These are phyloP conservation scores for Schizopygopsis pylzovi DNA, from an alignment of 2,797 vertebrate genomes.

Conservation along the genomic window DNA sequence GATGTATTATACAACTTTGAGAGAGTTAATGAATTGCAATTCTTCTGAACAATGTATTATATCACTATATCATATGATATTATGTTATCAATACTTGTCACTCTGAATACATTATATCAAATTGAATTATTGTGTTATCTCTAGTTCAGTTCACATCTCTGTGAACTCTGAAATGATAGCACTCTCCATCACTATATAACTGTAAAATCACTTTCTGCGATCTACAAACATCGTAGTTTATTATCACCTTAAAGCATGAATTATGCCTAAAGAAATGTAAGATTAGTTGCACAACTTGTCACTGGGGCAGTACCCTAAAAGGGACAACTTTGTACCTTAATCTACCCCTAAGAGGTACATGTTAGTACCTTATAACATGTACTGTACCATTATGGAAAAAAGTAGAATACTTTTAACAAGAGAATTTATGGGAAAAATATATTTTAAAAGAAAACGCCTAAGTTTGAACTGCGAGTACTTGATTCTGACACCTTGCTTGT, in stretches of 20 bases:
- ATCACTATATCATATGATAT: not conserved
- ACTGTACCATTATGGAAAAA: not conserved
- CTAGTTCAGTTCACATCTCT: not conserved
- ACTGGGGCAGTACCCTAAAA: not conserved
- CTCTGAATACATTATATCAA: not conserved
- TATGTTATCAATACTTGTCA: not conserved
- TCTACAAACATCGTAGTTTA: not conserved
- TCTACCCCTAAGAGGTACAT: not conserved
- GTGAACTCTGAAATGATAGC: not conserved
- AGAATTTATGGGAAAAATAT: no score
- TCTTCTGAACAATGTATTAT: no score
- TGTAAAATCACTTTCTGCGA: not conserved
- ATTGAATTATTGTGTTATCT: not conserved
- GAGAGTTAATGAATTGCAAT: no score
- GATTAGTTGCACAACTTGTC: not conserved
- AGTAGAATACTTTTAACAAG: not conserved
- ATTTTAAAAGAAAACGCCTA: no score
- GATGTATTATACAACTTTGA: no score
- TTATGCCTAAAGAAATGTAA: not conserved
- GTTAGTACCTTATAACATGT: not conserved
- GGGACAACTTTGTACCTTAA: not conserved
- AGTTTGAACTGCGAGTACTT: no score
- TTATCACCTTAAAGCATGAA: not conserved
- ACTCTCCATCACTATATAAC: not conserved
- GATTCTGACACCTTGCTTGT: no score